Evolutionary conservation across 2,888 invertebrate genomes (phyloP), one percentile per base, ranked within the genome.

Genomic region (Trissonchulus sp.): DNA sequence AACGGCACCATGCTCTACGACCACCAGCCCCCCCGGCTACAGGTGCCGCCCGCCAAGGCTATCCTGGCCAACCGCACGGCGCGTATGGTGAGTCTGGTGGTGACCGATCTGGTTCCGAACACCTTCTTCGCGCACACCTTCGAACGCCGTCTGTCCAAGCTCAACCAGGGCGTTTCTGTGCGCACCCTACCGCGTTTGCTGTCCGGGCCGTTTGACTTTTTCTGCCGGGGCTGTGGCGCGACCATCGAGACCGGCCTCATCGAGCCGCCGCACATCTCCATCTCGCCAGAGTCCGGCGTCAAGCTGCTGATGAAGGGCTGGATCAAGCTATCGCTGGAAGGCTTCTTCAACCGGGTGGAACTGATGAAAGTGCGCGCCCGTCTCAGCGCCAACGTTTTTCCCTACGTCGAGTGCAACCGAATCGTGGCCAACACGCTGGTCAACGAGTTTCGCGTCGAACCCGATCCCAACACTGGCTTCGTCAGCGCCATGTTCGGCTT

Each of bases 401-500:
- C 71, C 36, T 69, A 69, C 34, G 34, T 69, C 2, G n/a, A n/a
- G 35, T 2, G 34, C 37, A 34, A 69, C 15, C 28, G 34, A 33
- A n/a, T 69, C 28, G 34, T 69, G 33, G 71, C 71, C 37, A 36
- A 69, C 71, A 69, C 71, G 28, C 36, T 69, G n/a, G 36, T 69
- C 35, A 34, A 69, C 71, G 71, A 69, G n/a, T 33, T 69, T n/a
- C 71, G 71, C 3, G 34, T 69, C 34, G 37, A 34, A n/a, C 34
- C 71, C 8, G 36, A 37, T 34, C 36, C 34, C 37, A 37, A 34
- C 15, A 34, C 36, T n/a, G 71, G 71, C 8, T 69, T 37, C 36
- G 36, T 69, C 34, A 69, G 71, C 34, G n/a, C 28, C 28, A 37
- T 69, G n/a, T 69, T 69, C 71, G 71, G 71, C 3, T 69, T 69